phyloP scores from a whole-genome alignment of 2,113 vertebrate species.

The Naja naja region DNA sequence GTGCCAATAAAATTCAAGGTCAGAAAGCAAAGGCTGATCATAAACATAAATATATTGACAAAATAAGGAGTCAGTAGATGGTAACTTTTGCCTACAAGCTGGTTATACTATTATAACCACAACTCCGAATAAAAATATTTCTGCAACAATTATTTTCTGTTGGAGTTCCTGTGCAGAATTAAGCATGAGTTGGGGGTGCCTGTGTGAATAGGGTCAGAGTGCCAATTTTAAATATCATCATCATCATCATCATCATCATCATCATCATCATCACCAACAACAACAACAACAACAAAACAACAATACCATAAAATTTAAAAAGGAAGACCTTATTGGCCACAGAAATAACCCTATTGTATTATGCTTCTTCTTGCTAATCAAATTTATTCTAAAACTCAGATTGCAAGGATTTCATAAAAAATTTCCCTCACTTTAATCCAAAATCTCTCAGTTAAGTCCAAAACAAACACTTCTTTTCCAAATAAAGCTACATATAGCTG shows the following conservation, averaged over 20 bases:
- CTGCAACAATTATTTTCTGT: background rate
- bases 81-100: background rate
- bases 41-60: background rate
- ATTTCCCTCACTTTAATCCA: background rate
- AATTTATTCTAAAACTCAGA: background rate
- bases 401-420: background rate
- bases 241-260: background rate
- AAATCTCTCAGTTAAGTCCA: background rate
- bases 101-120: background rate
- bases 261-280: background rate
- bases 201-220: background rate
- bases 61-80: background rate
- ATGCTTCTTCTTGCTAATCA: background rate
- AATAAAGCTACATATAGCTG: background rate
- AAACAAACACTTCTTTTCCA: background rate
- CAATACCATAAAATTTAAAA: background rate
- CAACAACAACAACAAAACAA: background rate
- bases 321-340: background rate
- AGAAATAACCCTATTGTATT: constrained; percentile 36
- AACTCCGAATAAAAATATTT: background rate
- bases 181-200: background rate
- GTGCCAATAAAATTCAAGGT: background rate
- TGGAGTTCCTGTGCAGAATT: background rate
- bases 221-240: background rate
- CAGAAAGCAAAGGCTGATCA: background rate